phyloP scores from a whole-genome alignment of 2,888 invertebrate genomes.

The Neria commutata region DNA sequence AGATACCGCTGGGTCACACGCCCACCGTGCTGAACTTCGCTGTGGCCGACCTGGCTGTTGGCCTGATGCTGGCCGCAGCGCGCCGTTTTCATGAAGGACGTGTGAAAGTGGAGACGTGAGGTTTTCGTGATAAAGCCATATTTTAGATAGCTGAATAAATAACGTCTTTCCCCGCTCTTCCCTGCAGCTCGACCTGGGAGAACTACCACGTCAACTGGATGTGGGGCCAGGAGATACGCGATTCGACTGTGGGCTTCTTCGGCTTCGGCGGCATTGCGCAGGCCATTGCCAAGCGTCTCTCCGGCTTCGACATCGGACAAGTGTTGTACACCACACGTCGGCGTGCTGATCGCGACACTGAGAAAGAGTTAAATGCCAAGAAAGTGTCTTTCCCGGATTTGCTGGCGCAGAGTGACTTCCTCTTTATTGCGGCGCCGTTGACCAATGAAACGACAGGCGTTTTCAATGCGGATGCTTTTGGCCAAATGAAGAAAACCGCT shows the following conservation, averaged over 20 bases:
- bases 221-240: constrained; percentile 78
- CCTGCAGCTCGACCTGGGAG: constrained; percentile 69
- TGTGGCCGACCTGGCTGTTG: constrained; percentile 83
- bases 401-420: constrained; percentile 73
- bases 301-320: constrained; percentile 73
- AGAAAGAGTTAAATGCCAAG: constrained; percentile 64
- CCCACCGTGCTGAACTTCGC: constrained; percentile 76
- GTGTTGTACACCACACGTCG: constrained; percentile 77
- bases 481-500: constrained; percentile 75
- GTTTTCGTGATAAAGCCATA: not conserved
- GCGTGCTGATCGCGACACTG: constrained; percentile 65
- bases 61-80: constrained; percentile 76
- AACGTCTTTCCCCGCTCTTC: too few species aligned
- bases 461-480: constrained; percentile 71
- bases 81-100: constrained; percentile 80
- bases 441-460: constrained; percentile 71
- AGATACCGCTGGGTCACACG: constrained; percentile 81
- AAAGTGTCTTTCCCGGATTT: constrained; percentile 71
- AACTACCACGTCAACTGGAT: constrained; percentile 75
- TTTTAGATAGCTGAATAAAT: constrained; percentile 58
- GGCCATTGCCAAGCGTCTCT: constrained; percentile 73
- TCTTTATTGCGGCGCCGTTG: constrained; percentile 71
- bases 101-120: constrained; percentile 65
- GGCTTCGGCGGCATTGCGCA: constrained; percentile 84
- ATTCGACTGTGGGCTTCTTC: constrained; percentile 81